Evolutionary conservation across 2,888 invertebrate genomes (phyloP).

Genomic region (Linnaemya tessellans): DNA sequence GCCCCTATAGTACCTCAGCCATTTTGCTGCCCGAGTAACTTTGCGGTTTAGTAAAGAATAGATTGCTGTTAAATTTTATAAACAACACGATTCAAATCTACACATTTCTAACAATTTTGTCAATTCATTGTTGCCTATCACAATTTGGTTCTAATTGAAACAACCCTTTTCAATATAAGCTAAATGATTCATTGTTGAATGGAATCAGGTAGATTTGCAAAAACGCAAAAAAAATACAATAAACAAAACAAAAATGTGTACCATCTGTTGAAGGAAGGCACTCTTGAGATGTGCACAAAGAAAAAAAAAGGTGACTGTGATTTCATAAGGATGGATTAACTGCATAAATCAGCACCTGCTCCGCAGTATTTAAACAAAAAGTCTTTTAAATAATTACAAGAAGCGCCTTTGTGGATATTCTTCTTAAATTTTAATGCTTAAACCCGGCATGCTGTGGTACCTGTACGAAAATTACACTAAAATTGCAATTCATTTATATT

Average conservation of each 20-base stretch:
- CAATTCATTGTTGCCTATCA: neutral
- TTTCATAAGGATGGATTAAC: conserved; percentile 46
- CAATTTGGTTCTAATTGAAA: neutral
- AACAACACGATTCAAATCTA: too few relatives aligned
- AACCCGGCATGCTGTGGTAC: conserved; percentile 30
- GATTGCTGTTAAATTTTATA: too few relatives aligned
- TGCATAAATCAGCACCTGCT: conserved; percentile 61
- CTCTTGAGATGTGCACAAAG: conserved; percentile 44
- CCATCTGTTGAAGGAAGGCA: conserved; percentile 11
- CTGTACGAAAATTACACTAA: conserved; percentile 9
- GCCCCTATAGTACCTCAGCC: too few relatives aligned
- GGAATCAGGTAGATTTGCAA: conserved; percentile 4
- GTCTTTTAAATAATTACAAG: conserved; percentile 15
- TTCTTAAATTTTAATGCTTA: neutral
- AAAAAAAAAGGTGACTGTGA: conserved; percentile 4
- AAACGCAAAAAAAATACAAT: neutral
- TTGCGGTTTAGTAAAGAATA: too few relatives aligned
- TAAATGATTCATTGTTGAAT: neutral
- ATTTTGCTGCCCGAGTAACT: too few relatives aligned
- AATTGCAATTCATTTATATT: conserved; percentile 42
- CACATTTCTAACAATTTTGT: neutral
- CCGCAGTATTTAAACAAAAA: conserved; percentile 31
- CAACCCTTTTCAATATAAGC: conserved; percentile 13
- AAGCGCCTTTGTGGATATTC: conserved; percentile 49
- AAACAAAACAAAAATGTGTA: conserved; percentile 1